Evolutionary conservation across 2,113 vertebrate genomes (phyloP).

Genomic region (Alces alces): DNA sequence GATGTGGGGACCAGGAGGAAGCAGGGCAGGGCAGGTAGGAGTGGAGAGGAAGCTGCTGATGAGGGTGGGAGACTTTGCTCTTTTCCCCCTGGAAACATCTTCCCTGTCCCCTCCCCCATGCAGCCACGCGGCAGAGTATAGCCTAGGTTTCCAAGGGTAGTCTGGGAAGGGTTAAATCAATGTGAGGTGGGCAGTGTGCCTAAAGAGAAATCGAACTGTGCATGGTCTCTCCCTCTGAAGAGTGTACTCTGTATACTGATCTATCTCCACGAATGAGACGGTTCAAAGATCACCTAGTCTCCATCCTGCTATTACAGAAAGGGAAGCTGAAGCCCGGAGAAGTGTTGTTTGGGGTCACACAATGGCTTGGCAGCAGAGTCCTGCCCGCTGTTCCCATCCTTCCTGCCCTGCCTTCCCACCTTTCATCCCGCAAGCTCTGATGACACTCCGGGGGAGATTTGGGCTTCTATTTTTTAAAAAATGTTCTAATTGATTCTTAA

Average conservation of each 20-base stretch:
- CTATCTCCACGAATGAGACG: background rate
- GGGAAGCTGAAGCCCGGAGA: background rate
- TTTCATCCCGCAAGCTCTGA: background rate
- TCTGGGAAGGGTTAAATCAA: background rate
- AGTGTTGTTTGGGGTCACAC: background rate
- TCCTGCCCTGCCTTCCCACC: background rate
- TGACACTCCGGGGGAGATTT: background rate
- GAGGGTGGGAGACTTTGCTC: background rate
- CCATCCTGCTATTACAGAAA: background rate
- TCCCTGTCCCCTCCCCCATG: background rate
- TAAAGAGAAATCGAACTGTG: background rate
- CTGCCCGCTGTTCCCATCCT: background rate
- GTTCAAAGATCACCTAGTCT: background rate
- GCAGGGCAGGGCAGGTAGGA: background rate
- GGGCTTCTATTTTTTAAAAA: background rate
- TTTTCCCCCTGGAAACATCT: background rate
- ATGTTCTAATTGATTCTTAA: conserved; percentile 15
- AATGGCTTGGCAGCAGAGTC: background rate
- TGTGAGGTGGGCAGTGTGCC: too few species aligned
- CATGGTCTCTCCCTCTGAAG: background rate
- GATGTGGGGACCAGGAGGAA: background rate
- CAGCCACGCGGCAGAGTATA: background rate
- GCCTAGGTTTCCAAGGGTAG: background rate
- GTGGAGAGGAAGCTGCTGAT: conserved; percentile 32
- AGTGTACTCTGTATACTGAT: background rate